Evolutionary conservation across 2,797 vertebrate species (phyloP).

Genomic region (Oryzias dopingdopingensis): DNA sequence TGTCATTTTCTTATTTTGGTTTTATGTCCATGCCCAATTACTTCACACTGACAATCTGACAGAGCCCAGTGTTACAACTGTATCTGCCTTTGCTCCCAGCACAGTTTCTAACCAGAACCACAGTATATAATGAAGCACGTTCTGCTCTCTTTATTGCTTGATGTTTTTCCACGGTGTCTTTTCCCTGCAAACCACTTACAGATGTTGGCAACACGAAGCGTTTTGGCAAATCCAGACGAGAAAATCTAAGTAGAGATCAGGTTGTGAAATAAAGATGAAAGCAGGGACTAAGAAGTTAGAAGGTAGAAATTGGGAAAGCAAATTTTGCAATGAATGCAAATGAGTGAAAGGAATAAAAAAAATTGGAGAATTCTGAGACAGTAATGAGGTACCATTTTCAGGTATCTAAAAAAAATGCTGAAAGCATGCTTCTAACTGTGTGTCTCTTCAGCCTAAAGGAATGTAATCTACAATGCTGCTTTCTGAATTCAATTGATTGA

Average conservation of each 20-base stretch:
- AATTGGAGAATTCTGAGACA: constrained; percentile 30
- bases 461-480: too few relatives aligned
- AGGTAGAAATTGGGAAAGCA: constrained; percentile 43
- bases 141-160: constrained; percentile 56
- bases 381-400: constrained; percentile 21
- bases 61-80: constrained; percentile 19
- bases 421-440: too few relatives aligned
- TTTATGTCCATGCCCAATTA: too few relatives aligned
- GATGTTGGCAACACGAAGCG: constrained; percentile 77
- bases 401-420: neutral
- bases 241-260: constrained; percentile 78
- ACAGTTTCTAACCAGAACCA: constrained; percentile 52
- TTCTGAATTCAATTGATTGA: too few relatives aligned
- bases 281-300: constrained; percentile 48
- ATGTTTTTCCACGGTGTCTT: constrained; percentile 74
- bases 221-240: constrained; percentile 77
- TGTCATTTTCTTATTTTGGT: too few relatives aligned
- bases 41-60: constrained; percentile 18
- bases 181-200: constrained; percentile 77
- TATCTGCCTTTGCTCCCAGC: constrained; percentile 46
- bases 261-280: constrained; percentile 70
- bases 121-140: constrained; percentile 48
- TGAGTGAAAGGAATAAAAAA: constrained; percentile 24
- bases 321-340: constrained; percentile 40
- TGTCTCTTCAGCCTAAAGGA: too few relatives aligned